Percentiles rank a stretch among this genome's conserved stretches.
Conservation (phyloP, 2,888 invertebrate species). For the Scaeva pyrastri region DNA sequence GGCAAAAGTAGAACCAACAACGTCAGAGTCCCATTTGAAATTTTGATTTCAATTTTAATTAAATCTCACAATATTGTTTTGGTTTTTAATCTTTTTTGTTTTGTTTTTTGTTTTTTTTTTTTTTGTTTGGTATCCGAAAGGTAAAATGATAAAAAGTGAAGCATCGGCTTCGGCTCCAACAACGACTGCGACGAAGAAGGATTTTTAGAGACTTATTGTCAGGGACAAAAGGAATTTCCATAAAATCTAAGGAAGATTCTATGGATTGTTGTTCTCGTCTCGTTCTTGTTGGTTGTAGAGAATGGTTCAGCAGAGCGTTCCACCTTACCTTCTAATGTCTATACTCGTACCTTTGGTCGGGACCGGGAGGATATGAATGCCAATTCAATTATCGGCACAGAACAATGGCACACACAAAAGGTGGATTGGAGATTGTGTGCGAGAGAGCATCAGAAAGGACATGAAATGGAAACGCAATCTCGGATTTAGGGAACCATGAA, state of each 20-base stretch:
- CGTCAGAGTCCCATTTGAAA: slow-evolving; percentile 49
- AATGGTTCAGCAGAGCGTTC: not conserved
- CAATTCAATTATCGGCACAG: slow-evolving; percentile 67
- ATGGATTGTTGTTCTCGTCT: slow-evolving; percentile 37
- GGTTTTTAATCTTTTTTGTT: slow-evolving; percentile 36
- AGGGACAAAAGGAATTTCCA: slow-evolving; percentile 54
- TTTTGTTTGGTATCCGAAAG: slow-evolving; percentile 7
- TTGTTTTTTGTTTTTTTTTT: slow-evolving; percentile 37
- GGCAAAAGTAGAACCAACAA: not conserved
- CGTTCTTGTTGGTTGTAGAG: slow-evolving; percentile 27
- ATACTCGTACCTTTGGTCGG: not conserved
- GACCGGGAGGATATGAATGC: slow-evolving; percentile 47
- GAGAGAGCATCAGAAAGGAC: slow-evolving; percentile 30
- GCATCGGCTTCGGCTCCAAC: not conserved
- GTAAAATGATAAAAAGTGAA: slow-evolving; percentile 40
- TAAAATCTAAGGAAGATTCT: slow-evolving; percentile 44
- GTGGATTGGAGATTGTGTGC: not conserved
- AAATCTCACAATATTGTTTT: slow-evolving; percentile 61
- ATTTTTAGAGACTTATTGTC: slow-evolving; percentile 22
- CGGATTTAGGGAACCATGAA: slow-evolving; percentile 62
- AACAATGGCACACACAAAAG: slow-evolving; percentile 40
- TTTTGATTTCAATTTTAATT: slow-evolving; percentile 72
- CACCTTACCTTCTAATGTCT: not conserved
- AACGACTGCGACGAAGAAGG: not conserved
- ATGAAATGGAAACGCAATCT: slow-evolving; percentile 63